phyloP scores from a whole-genome alignment of 2,888 invertebrate genomes.

The Entomobrya multifasciata region DNA sequence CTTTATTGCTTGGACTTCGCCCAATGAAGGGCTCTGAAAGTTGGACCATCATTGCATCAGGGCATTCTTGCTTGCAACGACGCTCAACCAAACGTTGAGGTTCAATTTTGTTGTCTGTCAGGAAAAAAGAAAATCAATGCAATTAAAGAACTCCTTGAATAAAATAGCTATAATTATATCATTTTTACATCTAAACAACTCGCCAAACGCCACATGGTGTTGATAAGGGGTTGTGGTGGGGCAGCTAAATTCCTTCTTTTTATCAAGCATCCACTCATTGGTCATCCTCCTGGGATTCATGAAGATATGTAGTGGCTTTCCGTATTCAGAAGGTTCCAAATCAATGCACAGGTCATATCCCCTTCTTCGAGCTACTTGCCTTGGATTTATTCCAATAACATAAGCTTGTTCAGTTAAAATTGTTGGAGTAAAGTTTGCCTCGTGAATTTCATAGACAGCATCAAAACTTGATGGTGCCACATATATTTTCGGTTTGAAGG shows the following conservation, averaged over 20 bases:
- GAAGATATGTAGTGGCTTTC: constrained; percentile 61
- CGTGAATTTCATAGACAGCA: constrained; percentile 36
- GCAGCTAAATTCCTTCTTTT: constrained; percentile 21
- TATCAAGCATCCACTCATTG: constrained; percentile 47
- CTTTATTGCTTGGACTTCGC: not conserved
- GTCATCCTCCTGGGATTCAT: constrained; percentile 29
- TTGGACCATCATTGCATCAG: not conserved
- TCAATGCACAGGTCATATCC: constrained; percentile 51
- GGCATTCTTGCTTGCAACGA: constrained; percentile 49
- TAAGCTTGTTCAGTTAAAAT: constrained; percentile 4
- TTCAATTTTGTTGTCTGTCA: constrained; percentile 19
- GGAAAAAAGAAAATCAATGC: too few relatives aligned
- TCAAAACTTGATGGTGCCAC: constrained; percentile 36
- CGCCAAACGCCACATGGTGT: constrained; percentile 63
- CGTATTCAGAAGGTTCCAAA: constrained; percentile 5
- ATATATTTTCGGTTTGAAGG: constrained; percentile 60
- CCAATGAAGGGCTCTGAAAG: too few relatives aligned
- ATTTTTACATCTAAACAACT: too few relatives aligned
- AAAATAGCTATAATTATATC: too few relatives aligned
- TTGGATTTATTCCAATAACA: constrained; percentile 65
- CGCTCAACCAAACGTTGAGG: constrained; percentile 42
- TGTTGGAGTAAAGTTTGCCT: constrained; percentile 26
- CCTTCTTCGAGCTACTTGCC: constrained; percentile 46
- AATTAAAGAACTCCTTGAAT: too few relatives aligned
- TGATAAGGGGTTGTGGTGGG: constrained; percentile 6